A percentile compares a stretch with the other conserved stretches of the same genome.
Conservation (phyloP, 2,797 vertebrate species). For the Corythornis leucogaster region DNA sequence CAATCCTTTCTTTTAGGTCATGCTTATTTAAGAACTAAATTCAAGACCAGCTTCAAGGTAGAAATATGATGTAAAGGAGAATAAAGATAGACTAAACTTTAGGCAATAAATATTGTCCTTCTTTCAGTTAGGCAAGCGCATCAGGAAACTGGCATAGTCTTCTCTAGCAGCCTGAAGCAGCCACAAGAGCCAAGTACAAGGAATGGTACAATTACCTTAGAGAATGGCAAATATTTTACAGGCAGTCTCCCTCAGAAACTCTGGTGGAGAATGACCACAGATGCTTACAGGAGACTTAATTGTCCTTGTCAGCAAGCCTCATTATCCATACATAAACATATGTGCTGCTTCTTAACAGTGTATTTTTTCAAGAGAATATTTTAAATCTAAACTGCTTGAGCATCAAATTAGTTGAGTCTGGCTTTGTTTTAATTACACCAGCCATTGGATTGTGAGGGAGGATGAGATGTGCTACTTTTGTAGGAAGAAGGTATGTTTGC, state of each 20-base stretch:
- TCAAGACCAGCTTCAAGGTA: neutral
- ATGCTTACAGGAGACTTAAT: conserved; percentile 54
- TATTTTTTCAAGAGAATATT: conserved; percentile 23
- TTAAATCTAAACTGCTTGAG: conserved; percentile 31
- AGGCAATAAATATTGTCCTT: neutral
- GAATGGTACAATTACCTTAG: neutral
- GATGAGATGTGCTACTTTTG: neutral
- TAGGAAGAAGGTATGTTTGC: neutral
- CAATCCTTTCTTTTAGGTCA: neutral
- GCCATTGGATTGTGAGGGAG: neutral
- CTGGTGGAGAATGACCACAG: conserved; percentile 41
- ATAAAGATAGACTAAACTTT: neutral
- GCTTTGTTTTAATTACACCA: conserved; percentile 36
- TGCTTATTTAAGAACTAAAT: neutral
- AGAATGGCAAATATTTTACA: neutral
- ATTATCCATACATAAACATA: conserved; percentile 66
- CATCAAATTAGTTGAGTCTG: conserved; percentile 61
- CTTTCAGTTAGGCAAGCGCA: neutral
- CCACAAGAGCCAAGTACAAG: neutral
- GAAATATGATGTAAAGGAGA: neutral
- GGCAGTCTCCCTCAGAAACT: neutral
- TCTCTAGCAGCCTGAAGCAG: neutral
- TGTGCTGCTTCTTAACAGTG: conserved; percentile 50
- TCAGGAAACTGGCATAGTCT: neutral
- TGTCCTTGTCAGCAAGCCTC: conserved; percentile 63